Evolutionary conservation across 2,888 invertebrate genomes (phyloP).

Genomic region (Fragum sueziense): DNA sequence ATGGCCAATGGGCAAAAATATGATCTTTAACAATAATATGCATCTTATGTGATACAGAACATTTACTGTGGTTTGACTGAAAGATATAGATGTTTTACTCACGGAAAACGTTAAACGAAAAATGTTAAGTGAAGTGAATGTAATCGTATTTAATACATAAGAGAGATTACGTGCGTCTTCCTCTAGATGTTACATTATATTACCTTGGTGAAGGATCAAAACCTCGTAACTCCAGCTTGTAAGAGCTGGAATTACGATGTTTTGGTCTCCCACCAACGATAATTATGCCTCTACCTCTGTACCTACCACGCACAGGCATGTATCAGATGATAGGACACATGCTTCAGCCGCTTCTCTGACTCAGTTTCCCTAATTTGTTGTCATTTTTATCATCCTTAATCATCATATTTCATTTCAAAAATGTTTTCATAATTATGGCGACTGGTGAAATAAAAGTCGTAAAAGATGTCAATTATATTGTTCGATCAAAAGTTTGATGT

Average conservation of each 20-base stretch:
- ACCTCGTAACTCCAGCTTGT: no score
- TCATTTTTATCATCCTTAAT: background rate
- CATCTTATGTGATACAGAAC: no score
- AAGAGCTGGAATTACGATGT: no score
- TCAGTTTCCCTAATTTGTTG: background rate
- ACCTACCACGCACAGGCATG: background rate
- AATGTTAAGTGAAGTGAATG: background rate
- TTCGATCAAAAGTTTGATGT: no score
- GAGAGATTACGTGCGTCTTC: background rate
- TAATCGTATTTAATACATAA: slow-evolving; percentile 9
- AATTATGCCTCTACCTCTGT: background rate
- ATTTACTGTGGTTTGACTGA: no score
- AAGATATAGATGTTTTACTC: no score
- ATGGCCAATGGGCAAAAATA: no score
- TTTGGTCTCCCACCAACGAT: no score
- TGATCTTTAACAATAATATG: no score
- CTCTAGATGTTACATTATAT: background rate
- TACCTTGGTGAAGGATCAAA: no score
- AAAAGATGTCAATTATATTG: no score
- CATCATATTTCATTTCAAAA: background rate
- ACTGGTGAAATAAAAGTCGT: background rate
- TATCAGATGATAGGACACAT: background rate
- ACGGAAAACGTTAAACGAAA: no score
- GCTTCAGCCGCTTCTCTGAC: background rate
- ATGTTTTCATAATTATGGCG: background rate